Evolutionary conservation across 2,888 invertebrate genomes (phyloP), one percentile per base, ranked within the genome.

Genomic region (Limenitis camilla): DNA sequence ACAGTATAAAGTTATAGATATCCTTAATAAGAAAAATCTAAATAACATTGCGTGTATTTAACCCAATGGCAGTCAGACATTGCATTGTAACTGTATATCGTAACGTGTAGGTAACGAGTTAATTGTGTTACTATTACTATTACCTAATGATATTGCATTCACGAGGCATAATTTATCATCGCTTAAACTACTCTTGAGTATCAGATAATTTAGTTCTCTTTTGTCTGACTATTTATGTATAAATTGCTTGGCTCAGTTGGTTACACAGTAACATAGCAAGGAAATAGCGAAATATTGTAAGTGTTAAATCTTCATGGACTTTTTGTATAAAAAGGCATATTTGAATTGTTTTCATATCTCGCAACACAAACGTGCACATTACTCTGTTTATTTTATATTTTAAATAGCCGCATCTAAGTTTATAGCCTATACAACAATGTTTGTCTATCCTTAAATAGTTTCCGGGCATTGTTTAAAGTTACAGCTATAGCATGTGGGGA

Each of bases 101-200:
- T 5, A 50, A 35, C 30, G 38, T 43, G 52, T 49, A 52, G 40
- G 42, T 48, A 48, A 51, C 49, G 41, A 27, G 11, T 52, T 52
- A 52, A 55, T 55, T 52, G 52, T 46, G 49, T 52, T 49, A 52
- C 52, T 35, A 46, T 52, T 52, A 49, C 49, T 38, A 39, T 51
- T 51, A 55, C 55, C 52, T 46, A 55, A 52, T 45, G 36, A 49
- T 42, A 46, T 55, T 49, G 49, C 42, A 46, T 35, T 46, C 10
- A 30, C 40, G 36, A 31, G 36, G 40, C 31, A 45, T 40, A 49
- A 55, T 52, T 49, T 42, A 55, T 49, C 47, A 49, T 32, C 43
- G 36, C 11, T 29, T 9, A 10, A 33, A 44, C 50, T 10, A 31
- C 9, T 43, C 38, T 39, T 8, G n/a, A 35, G 10, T 41, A 36